Evolutionary conservation across 2,113 vertebrate genomes (phyloP).

Genomic region (Nycticebus coucang): DNA sequence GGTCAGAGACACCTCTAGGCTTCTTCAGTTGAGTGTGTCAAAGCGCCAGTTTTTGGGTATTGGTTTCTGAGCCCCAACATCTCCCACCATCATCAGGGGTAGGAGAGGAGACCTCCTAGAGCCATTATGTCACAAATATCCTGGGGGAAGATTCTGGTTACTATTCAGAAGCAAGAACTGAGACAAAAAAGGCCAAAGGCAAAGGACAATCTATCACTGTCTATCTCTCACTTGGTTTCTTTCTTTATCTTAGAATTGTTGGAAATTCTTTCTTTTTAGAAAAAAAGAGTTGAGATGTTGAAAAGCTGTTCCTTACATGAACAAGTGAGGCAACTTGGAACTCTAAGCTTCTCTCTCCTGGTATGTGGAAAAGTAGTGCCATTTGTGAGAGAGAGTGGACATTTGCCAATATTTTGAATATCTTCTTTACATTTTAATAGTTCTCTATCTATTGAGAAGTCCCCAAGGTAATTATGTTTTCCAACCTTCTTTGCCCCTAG

Average conservation of each 20-base stretch:
- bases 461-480: not conserved
- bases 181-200: not conserved
- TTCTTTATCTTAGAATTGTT: conserved; percentile 1
- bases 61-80: too few relatives aligned
- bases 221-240: not conserved
- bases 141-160: not conserved
- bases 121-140: not conserved
- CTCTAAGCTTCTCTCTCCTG: not conserved
- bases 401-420: not conserved
- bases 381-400: not conserved
- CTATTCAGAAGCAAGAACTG: not conserved
- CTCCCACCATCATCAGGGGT: not conserved
- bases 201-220: not conserved
- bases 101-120: not conserved
- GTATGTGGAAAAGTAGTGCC: not conserved
- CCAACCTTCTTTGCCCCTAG: not conserved
- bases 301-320: not conserved
- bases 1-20: too few relatives aligned
- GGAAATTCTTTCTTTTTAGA: too few relatives aligned
- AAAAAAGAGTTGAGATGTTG: not conserved
- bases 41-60: too few relatives aligned
- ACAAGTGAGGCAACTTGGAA: not conserved
- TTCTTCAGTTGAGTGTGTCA: too few relatives aligned
- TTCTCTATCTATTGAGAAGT: not conserved
- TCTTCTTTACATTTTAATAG: not conserved